Evolutionary conservation across 1,140 invertebrate genomes (phyloP), one percentile per base, ranked within the genome.

Genomic region (Neuroterus valhalla): DNA sequence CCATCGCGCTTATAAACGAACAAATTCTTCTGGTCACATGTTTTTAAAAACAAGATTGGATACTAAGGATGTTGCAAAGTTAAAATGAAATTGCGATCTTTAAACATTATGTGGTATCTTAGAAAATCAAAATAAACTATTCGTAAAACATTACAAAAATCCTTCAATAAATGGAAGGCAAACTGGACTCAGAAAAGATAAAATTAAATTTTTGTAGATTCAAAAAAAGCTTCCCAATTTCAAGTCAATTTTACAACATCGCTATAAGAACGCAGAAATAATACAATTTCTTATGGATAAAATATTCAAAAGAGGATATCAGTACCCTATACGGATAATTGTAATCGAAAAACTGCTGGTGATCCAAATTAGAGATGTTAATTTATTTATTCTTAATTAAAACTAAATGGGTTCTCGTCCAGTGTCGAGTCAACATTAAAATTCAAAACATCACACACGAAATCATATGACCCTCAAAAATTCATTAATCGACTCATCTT

Each of bases 381-480:
- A 38, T 38, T 0, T 38, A 38, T 38, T 38, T 38, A 38, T 38
- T 38, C 31, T 38, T 38, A 8, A 38, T 38, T 38, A 38, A 38
- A 38, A 38, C 6, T 38, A 38, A 38, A 38, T 38, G 31, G 3
- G 31, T 38, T 38, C 31, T 38, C 31, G 31, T 10, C 31, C 11
- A 50, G 12, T 19, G 19, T 38, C 55, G 23, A 38, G 15, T n/a
- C 26, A 26, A 31, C 14, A 38, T 62, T 62, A 62, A 62, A 62
- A 62, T 62, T 62, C 21, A 26, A 31, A 62, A n/a, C 14, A n/a
- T 12, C 23, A 15, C 21, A 31, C 31, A 62, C 26, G 31, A 62
- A 62, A 62, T 26, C 46, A 48, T 8, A 38, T 38, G 31, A 38
- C 31, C 17, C n/a, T 62, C 55, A 62, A 62, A 62, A 62, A 62